Percentiles rank a stretch among this genome's conserved stretches.
Evolutionary conservation across 37 sponge, comb jelly and placozoan genomes (phyloP).

Genomic region (Bolinopsis microptera): DNA sequence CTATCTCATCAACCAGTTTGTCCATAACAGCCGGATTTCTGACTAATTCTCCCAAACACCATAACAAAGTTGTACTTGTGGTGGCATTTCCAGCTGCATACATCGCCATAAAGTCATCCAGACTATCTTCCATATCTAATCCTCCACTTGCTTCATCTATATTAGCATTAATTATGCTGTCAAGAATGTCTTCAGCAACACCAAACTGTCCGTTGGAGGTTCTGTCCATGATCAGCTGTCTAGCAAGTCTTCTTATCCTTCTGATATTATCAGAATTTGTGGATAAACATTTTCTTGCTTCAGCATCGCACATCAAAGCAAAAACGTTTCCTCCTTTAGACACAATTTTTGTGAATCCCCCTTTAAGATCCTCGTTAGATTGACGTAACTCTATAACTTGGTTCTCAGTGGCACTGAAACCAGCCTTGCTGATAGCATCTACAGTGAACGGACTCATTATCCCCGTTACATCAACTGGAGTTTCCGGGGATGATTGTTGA

Average conservation of each 20-base stretch:
- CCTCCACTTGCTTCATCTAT: background rate
- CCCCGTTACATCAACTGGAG: background rate
- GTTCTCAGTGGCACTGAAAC: background rate
- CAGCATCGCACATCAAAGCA: background rate
- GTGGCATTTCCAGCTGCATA: slow-evolving; percentile 34
- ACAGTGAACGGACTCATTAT: background rate
- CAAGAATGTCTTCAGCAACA: background rate
- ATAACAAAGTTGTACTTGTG: background rate
- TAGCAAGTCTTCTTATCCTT: background rate
- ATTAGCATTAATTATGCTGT: slow-evolving; percentile 39
- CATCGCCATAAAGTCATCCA: slow-evolving; percentile 57
- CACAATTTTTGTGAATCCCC: background rate
- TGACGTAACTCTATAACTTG: background rate
- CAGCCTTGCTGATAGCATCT: slow-evolving; percentile 39
- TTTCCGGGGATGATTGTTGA: background rate
- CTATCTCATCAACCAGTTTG: slow-evolving; percentile 26
- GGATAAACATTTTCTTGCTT: background rate
- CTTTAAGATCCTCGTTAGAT: background rate
- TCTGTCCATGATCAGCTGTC: background rate
- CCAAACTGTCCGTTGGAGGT: background rate
- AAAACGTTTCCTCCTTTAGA: background rate
- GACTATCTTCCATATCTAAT: background rate
- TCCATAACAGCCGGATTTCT: slow-evolving; percentile 13
- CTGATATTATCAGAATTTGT: background rate
- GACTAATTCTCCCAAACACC: background rate